These are phyloP conservation scores for Epinephelus moara DNA, from an alignment of 2,113 vertebrate genomes.

Conservation along the genomic window DNA sequence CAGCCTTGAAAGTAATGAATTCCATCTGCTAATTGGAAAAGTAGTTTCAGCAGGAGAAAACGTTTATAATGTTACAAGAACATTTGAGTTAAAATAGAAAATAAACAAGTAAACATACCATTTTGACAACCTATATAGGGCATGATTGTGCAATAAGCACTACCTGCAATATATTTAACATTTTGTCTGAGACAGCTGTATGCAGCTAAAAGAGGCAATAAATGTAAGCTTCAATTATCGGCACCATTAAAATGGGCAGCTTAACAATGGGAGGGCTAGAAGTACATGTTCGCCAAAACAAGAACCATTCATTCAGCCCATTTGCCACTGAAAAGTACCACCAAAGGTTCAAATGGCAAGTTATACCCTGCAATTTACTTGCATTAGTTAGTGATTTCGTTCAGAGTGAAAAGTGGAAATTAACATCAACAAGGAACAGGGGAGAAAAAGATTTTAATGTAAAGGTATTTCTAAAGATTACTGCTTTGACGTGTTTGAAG, in stretches of 20 bases:
- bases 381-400: constrained; percentile 2
- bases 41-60: neutral
- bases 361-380: constrained; percentile 34
- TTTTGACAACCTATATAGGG: neutral
- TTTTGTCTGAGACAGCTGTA: constrained; percentile 24
- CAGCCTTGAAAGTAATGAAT: too few species aligned
- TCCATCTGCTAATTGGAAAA: too few species aligned
- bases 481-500: neutral
- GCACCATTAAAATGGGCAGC: constrained; percentile 48
- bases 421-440: neutral
- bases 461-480: neutral
- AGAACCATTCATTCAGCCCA: constrained; percentile 31
- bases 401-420: neutral
- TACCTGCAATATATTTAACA: constrained; percentile 15
- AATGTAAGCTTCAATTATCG: constrained; percentile 62
- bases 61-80: neutral
- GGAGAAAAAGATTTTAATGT: neutral
- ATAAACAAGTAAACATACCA: neutral
- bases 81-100: constrained; percentile 7
- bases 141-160: neutral
- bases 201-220: constrained; percentile 44
- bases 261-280: constrained; percentile 36
- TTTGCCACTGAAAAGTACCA: constrained; percentile 36
- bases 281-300: constrained; percentile 10
- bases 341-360: constrained; percentile 31